phyloP scores from a whole-genome alignment of 2,888 invertebrate species.

The Cryptophagus acutangulus region DNA sequence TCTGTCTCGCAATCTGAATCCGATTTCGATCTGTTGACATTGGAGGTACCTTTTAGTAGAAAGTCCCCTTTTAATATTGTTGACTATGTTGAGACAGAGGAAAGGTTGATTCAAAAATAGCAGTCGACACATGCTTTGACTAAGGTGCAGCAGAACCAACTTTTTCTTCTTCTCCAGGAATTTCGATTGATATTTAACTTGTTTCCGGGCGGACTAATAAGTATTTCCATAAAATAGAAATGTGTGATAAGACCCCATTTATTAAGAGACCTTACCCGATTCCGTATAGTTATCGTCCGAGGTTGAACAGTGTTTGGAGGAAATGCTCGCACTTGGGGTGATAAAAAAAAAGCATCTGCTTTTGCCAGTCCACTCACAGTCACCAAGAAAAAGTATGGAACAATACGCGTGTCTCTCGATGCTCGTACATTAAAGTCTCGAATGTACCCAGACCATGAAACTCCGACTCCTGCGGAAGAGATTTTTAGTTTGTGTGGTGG shows the following conservation, averaged over 20 bases:
- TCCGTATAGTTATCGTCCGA: slow-evolving; percentile 27
- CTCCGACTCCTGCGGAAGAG: slow-evolving; percentile 22
- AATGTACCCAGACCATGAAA: slow-evolving; percentile 33
- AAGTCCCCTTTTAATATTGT: no score
- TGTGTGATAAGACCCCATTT: slow-evolving; percentile 24
- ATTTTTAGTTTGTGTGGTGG: slow-evolving; percentile 16
- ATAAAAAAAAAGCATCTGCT: slow-evolving; percentile 31
- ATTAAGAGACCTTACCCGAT: slow-evolving; percentile 32
- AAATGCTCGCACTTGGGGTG: slow-evolving; percentile 31
- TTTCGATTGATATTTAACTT: slow-evolving; percentile 19
- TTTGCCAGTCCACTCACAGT: slow-evolving; percentile 35
- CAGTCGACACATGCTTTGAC: no score
- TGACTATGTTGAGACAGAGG: no score
- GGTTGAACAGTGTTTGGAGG: slow-evolving; percentile 30
- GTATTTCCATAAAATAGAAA: slow-evolving; percentile 28
- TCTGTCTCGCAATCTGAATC: no score
- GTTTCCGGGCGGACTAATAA: slow-evolving; percentile 21
- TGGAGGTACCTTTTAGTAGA: no score
- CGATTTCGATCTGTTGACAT: no score
- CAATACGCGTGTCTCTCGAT: slow-evolving; percentile 34
- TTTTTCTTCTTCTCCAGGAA: slow-evolving; percentile 2
- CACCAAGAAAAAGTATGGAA: slow-evolving; percentile 32
- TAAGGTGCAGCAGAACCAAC: neutral
- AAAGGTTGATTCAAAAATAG: no score
- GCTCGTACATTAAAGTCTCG: slow-evolving; percentile 32